Evolutionary conservation across 2,113 vertebrate genomes (phyloP).

Genomic region (Prionailurus viverrinus): DNA sequence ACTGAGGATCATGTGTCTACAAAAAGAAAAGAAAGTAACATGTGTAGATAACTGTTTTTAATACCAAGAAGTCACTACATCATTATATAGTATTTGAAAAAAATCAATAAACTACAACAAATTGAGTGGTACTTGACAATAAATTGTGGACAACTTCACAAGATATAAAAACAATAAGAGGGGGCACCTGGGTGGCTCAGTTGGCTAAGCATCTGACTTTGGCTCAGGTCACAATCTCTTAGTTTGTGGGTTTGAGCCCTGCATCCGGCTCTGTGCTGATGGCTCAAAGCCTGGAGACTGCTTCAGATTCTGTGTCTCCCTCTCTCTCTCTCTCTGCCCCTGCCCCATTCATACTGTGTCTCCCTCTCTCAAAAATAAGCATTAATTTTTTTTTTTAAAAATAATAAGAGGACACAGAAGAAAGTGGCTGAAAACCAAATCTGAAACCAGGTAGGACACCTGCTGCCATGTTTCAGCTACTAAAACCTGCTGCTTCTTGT

Average conservation of each 20-base stretch:
- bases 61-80: not conserved
- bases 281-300: too few relatives aligned
- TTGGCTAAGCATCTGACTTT: too few relatives aligned
- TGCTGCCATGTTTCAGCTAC: not conserved
- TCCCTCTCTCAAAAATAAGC: too few relatives aligned
- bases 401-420: not conserved
- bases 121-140: not conserved
- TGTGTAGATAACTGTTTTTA: not conserved
- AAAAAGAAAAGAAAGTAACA: not conserved
- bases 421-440: not conserved
- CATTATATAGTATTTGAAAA: not conserved
- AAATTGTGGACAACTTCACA: not conserved
- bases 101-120: not conserved
- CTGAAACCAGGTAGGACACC: not conserved
- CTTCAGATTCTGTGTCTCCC: too few relatives aligned
- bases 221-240: too few relatives aligned
- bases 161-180: not conserved
- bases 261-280: too few relatives aligned
- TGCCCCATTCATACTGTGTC: too few relatives aligned
- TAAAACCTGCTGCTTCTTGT: not conserved
- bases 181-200: too few relatives aligned
- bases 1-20: not conserved
- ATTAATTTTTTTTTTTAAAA: too few relatives aligned
- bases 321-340: too few relatives aligned
- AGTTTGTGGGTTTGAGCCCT: too few relatives aligned